phyloP scores from a whole-genome alignment of 2,113 vertebrate genomes.

The Symphodus melops region DNA sequence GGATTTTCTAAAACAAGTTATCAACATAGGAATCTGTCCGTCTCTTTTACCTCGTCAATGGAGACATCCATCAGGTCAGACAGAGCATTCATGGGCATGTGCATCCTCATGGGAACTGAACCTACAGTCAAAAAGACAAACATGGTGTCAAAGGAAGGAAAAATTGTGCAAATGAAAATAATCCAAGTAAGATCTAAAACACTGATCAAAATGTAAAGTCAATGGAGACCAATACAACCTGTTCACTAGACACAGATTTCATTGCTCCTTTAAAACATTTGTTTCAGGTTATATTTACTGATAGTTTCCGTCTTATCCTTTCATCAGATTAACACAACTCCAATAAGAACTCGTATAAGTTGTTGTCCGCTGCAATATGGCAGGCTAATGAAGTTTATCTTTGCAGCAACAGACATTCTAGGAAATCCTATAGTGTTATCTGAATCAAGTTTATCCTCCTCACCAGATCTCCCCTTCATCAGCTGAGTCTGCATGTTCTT shows the following conservation, averaged over 20 bases:
- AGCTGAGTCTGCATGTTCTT: slow-evolving; percentile 50
- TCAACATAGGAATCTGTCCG: neutral
- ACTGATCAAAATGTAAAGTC: neutral
- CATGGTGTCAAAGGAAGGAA: neutral
- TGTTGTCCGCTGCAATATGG: too few species aligned
- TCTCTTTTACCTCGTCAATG: slow-evolving; percentile 28
- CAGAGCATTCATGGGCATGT: slow-evolving; percentile 33
- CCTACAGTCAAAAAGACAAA: slow-evolving; percentile 19
- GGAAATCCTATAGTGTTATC: neutral
- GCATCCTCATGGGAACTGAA: slow-evolving; percentile 25
- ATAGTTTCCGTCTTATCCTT: too few species aligned
- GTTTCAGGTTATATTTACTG: too few species aligned
- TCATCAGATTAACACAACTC: too few species aligned
- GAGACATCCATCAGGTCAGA: neutral
- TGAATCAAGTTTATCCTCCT: neutral
- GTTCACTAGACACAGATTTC: too few species aligned
- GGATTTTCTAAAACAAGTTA: neutral
- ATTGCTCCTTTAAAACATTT: neutral
- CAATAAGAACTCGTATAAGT: too few species aligned
- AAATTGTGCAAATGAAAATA: neutral
- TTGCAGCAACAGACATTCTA: neutral
- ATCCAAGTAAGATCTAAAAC: neutral
- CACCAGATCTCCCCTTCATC: slow-evolving; percentile 51
- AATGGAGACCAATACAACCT: too few species aligned
- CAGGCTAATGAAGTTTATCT: neutral